A percentile compares a stretch with the other conserved stretches of the same genome.
These are phyloP conservation scores for Perca fluviatilis DNA, from an alignment of 2,113 vertebrate genomes.

Conservation along the genomic window DNA sequence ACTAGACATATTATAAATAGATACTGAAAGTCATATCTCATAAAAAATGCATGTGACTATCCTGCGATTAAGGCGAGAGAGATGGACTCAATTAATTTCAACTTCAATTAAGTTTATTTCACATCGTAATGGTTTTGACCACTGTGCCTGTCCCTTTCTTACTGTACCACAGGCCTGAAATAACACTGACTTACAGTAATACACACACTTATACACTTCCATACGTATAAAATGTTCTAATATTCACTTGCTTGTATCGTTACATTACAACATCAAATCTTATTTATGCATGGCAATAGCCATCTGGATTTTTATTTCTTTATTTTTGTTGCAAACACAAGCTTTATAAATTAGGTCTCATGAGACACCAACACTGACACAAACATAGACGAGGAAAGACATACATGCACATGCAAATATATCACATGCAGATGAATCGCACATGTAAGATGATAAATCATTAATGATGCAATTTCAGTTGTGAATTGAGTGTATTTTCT, in stretches of 20 bases:
- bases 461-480: constrained; percentile 58
- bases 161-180: background rate
- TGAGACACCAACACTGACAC: constrained; percentile 20
- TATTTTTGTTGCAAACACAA: constrained; percentile 18
- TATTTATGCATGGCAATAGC: constrained; percentile 38
- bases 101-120: constrained; percentile 61
- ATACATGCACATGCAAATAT: constrained; percentile 35
- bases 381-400: constrained; percentile 8
- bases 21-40: constrained; percentile 29
- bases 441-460: constrained; percentile 53
- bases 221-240: constrained; percentile 10
- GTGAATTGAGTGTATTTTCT: constrained; percentile 24
- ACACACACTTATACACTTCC: background rate
- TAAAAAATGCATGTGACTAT: constrained; percentile 55
- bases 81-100: constrained; percentile 58
- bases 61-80: constrained; percentile 39
- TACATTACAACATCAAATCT: constrained; percentile 20
- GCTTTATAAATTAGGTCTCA: constrained; percentile 61
- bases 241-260: background rate
- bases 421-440: constrained; percentile 27
- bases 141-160: background rate
- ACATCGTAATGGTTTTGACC: constrained; percentile 32
- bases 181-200: background rate
- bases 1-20: constrained; percentile 22
- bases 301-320: constrained; percentile 26